phyloP scores from a whole-genome alignment of 2,888 invertebrate genomes.

The Nycteola revayana region DNA sequence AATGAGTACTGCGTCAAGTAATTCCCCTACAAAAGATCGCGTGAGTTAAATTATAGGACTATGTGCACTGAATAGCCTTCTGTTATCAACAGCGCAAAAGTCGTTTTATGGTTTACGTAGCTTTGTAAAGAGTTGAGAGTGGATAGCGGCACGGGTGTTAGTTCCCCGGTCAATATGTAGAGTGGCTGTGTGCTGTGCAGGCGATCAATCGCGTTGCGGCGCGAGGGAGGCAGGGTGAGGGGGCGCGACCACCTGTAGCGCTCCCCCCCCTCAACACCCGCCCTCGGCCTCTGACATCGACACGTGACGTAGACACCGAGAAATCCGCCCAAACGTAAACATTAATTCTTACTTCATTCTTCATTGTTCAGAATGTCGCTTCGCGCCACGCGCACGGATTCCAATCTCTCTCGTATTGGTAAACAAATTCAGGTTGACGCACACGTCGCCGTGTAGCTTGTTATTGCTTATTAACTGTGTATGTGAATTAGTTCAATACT shows the following conservation, averaged over 20 bases:
- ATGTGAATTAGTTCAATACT: constrained; percentile 44
- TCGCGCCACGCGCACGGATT: constrained; percentile 69
- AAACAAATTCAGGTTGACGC: constrained; percentile 64
- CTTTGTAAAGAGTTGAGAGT: constrained; percentile 59
- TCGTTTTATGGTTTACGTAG: constrained; percentile 51
- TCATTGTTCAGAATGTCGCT: constrained; percentile 75
- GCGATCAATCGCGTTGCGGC: constrained; percentile 76
- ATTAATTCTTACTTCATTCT: constrained; percentile 81
- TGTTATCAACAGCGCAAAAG: constrained; percentile 18
- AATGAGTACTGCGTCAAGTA: too few species aligned
- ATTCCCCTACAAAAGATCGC: too few species aligned
- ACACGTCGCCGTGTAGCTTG: constrained; percentile 25
- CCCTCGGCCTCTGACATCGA: constrained; percentile 53
- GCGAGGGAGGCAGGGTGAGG: constrained; percentile 37
- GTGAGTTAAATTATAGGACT: too few species aligned
- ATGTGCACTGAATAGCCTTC: too few species aligned
- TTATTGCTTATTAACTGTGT: constrained; percentile 36
- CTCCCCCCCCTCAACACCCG: constrained; percentile 35
- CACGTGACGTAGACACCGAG: constrained; percentile 79
- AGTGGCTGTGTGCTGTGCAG: constrained; percentile 74
- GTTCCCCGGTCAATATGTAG: constrained; percentile 79
- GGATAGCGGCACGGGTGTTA: constrained; percentile 71
- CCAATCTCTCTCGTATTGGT: constrained; percentile 71
- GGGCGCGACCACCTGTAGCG: constrained; percentile 71
- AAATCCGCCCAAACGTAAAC: constrained; percentile 82